Evolutionary conservation across 37 sponge, comb jelly and placozoan genomes (phyloP), one percentile per base, ranked within the genome.

Genomic region (Hormiphora californensis): DNA sequence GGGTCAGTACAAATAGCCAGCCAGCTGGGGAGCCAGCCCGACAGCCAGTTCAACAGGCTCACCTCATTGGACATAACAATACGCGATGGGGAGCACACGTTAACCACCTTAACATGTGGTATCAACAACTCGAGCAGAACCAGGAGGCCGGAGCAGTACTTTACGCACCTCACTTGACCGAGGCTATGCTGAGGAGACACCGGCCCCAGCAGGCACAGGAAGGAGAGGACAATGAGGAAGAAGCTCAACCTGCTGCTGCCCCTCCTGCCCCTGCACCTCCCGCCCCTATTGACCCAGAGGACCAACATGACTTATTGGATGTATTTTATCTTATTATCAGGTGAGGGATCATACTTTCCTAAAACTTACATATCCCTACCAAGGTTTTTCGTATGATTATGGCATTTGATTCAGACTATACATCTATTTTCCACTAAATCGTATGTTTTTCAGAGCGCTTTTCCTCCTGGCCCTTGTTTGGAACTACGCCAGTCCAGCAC

Each of bases 401-500:
- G 9, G 53, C 9, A 49, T 17, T 49, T 49, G 12, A 49, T n/a
- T n/a, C n/a, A n/a, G n/a, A n/a, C n/a, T n/a, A n/a, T n/a, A n/a
- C n/a, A n/a, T n/a, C n/a, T n/a, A n/a, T n/a, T n/a, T n/a, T n/a
- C n/a, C n/a, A n/a, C 51, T 15, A 8, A 46, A 17, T 46, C 51
- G 8, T 12, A 46, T 15, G 8, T 46, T 46, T 41, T 73, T 39
- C 81, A 73, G 81, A 28, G 8, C 81, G 17, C 81, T 73, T 21
- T 73, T 73, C 25, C 44, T 73, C 0, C 43, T 73, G 81, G 81
- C 81, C 4, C 46, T 73, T 1, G 81, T 46, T 3, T 73, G 81
- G 81, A 73, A 73, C 38, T 73, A 73, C 46, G 81, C 81, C 46
- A 73, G 81, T 73, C 81, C 81, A 39, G 44, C 81, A 43, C 40